Conservation (phyloP, 2,888 invertebrate species). For the Galeopsomyia nigrocyanea region DNA sequence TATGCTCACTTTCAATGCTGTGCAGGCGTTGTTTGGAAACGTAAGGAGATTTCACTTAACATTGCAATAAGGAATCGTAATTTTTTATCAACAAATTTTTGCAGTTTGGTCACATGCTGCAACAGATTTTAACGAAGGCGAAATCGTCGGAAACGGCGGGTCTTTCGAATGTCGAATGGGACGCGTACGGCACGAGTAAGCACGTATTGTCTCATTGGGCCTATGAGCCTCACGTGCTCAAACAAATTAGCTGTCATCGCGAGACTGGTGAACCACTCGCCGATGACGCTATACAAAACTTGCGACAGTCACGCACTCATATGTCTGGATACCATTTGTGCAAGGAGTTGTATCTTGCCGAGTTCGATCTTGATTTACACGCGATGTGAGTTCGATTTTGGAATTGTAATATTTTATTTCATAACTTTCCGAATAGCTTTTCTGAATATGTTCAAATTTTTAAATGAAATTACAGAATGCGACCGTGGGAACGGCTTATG, state of each 20-base stretch:
- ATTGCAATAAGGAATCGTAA: not conserved
- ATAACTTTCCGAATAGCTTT: not conserved
- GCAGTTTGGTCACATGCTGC: constrained; percentile 87
- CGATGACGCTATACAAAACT: constrained; percentile 74
- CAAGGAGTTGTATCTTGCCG: constrained; percentile 84
- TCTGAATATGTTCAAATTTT: not conserved
- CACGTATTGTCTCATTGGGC: constrained; percentile 87
- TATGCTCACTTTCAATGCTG: constrained; percentile 82
- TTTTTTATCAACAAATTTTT: constrained; percentile 48
- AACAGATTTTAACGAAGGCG: constrained; percentile 86
- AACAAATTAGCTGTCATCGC: constrained; percentile 80
- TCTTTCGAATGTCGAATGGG: constrained; percentile 92
- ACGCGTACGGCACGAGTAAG: constrained; percentile 87
- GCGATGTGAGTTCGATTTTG: constrained; percentile 70
- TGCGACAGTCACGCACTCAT: constrained; percentile 78
- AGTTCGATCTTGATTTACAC: constrained; percentile 87
- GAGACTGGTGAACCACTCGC: constrained; percentile 81
- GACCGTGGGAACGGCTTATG: constrained; percentile 88
- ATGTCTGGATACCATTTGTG: constrained; percentile 86
- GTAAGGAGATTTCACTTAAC: constrained; percentile 59
- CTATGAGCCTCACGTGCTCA: constrained; percentile 74
- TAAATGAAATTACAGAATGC: constrained; percentile 68
- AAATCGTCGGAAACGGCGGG: constrained; percentile 89
- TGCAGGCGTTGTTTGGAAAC: constrained; percentile 82
- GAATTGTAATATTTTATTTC: constrained; percentile 5